Evolutionary conservation across 2,113 vertebrate species (phyloP), one percentile per base, ranked within the genome.

Genomic region (Paraplagusia blochii): DNA sequence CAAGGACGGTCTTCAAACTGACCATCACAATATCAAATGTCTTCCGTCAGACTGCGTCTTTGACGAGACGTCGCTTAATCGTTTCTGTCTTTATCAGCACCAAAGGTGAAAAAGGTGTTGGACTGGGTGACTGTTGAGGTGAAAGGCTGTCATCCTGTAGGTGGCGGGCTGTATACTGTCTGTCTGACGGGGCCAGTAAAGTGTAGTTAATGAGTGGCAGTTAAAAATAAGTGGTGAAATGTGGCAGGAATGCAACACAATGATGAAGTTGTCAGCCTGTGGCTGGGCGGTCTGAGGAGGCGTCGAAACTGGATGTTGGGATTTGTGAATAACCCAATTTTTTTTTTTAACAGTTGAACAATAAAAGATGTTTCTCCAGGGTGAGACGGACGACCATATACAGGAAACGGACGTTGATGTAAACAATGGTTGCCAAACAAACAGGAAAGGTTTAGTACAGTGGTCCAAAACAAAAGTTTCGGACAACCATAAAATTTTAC

Each of bases 151-250:
- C 42, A 67, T 61, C 71, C 66, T 42, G 60, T 36, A 59, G 64
- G 52, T 71, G 11, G 22, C n/a, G 60, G 51, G 50, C 56, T 68
- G 69, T 33, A 66, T 50, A 56, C 43, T 79, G 70, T 66, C 61
- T 79, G 70, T 66, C 61, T 75, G 54, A 65, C 1, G n/a, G 35
- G 67, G 49, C 57, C 74, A 60, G 44, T 77, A 69, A 72, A 63
- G 51, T 5, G 9, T 17, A 14, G 50, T 81, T 72, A 66, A 76
- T 78, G 59, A 74, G 58, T 69, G 36, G 48, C 72, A 58, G 52
- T 61, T 74, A 61, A 49, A 59, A 69, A 72, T 53, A 64, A 72
- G 70, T 47, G 34, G 18, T 52, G 63, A 82, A 63, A 59, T 73
- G 69, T 61, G 50, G 16, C 56, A 66, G 55, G 58, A 80, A 74